Evolutionary conservation across 2,888 invertebrate species (phyloP).

Genomic region (Cyaniris semiargus): DNA sequence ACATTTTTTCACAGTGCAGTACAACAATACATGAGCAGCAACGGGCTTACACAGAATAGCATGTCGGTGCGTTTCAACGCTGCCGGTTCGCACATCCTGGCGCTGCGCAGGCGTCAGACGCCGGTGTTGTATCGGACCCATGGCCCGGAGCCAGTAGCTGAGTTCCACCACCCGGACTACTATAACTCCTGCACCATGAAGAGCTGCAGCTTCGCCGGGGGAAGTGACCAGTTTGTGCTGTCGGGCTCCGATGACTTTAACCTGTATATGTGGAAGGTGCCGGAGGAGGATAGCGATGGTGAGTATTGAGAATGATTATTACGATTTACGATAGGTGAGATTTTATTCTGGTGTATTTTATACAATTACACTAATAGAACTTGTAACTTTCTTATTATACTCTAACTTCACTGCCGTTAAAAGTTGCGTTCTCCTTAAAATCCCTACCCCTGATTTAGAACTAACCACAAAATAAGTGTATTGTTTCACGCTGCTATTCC

Average conservation of each 20-base stretch:
- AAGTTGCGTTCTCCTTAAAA: too few species aligned
- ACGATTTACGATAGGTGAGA: too few species aligned
- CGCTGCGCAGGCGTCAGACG: constrained; percentile 90
- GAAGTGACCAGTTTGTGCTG: constrained; percentile 91
- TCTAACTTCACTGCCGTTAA: too few species aligned
- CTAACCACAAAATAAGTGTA: too few species aligned
- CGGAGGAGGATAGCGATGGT: constrained; percentile 81
- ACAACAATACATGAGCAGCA: constrained; percentile 84
- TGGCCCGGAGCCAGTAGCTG: constrained; percentile 86
- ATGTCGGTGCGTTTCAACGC: constrained; percentile 96
- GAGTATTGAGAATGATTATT: constrained; percentile 41
- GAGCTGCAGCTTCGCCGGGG: constrained; percentile 96
- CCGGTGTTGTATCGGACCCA: constrained; percentile 90
- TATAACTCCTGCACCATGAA: constrained; percentile 99
- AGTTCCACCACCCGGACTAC: constrained; percentile 95
- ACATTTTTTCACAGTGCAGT: constrained; percentile 76
- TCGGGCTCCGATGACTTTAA: constrained; percentile 98
- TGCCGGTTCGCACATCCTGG: constrained; percentile 88
- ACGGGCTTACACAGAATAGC: constrained; percentile 85
- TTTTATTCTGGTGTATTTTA: too few species aligned
- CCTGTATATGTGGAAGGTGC: constrained; percentile 95
- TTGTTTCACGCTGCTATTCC: too few species aligned
- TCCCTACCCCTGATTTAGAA: too few species aligned
- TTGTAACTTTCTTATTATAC: too few species aligned
- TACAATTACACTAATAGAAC: too few species aligned